Evolutionary conservation across 2,888 invertebrate genomes (phyloP), one percentile per base, ranked within the genome.

Genomic region (Eupelmus urozonus): DNA sequence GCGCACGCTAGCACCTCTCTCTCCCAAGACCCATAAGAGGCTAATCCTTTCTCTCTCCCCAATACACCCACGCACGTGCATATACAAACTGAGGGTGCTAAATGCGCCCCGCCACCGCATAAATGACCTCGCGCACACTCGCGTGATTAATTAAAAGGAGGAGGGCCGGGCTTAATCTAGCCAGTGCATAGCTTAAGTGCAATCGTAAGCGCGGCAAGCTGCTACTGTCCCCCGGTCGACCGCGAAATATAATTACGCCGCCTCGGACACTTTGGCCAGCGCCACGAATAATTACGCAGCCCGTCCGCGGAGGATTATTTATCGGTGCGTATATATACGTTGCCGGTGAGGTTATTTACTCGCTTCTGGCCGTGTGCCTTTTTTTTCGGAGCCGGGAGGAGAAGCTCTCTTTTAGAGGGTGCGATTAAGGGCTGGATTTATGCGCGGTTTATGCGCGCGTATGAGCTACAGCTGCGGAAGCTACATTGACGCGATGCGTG

Each of bases 111-210:
- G n/a, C n/a, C 18, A 34, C 40, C 45, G 29, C 73, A 59, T 57
- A 74, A 57, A 74, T 55, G 57, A 29, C 20, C 57, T 40, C 59
- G 49, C 40, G 34, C 34, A 60, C 80, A 80, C 80, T 55, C 81
- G 85, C n/a, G 85, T 85, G 85, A 87, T 87, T 86, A 88, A 88
- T 88, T 87, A 86, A 86, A 87, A 84, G 83, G 9, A 27, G 57
- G 25, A 20, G 55, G 27, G 69, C 23, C 25, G 13, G 84, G 86
- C 84, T 86, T 87, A 87, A 87, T 87, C 84, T 84, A 83, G n/a
- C n/a, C 83, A 84, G 86, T 84, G 86, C 85, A 84, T 81, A 78
- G 66, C 82, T 79, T 25, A n/a, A n/a, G n/a, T n/a, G 16, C 67
- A 73, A 82, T 79, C 84, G 83, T 81, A 84, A 86, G 83, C 82